A percentile compares a stretch with the other conserved stretches of the same genome.
Conservation (phyloP, 2,888 invertebrate species). For the Dendrolimus pini region DNA sequence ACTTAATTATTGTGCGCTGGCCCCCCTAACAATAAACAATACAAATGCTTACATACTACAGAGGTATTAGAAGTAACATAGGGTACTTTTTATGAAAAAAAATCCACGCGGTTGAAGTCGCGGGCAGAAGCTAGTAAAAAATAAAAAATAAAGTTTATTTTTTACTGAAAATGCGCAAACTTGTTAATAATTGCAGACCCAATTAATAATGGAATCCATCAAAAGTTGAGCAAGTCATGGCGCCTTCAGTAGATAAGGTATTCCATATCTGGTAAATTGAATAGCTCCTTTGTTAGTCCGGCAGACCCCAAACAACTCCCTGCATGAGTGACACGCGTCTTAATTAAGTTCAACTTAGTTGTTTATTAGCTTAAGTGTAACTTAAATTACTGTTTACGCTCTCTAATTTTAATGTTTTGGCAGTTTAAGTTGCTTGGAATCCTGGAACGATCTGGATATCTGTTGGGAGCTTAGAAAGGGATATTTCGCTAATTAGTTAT, state of each 20-base stretch:
- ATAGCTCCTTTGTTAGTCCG: not conserved
- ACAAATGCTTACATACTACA: too few relatives aligned
- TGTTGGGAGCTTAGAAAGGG: not conserved
- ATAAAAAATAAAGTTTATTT: too few relatives aligned
- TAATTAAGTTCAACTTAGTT: conserved; percentile 1
- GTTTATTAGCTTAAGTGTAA: not conserved
- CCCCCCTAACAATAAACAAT: too few relatives aligned
- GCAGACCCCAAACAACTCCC: conserved; percentile 1
- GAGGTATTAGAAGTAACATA: too few relatives aligned
- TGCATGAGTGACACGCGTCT: conserved; percentile 2
- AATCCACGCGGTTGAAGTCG: too few relatives aligned
- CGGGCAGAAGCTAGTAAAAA: too few relatives aligned
- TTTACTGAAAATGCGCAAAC: too few relatives aligned
- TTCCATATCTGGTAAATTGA: not conserved
- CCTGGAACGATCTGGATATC: not conserved
- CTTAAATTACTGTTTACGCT: not conserved
- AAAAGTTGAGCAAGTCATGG: not conserved
- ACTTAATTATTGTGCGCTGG: too few relatives aligned
- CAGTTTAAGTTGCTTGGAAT: not conserved
- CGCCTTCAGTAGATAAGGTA: not conserved
- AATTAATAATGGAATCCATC: not conserved
- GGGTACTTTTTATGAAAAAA: too few relatives aligned
- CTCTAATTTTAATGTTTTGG: not conserved
- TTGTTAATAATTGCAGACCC: too few relatives aligned
- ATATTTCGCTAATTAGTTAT: too few relatives aligned